Evolutionary conservation across 2,113 vertebrate genomes (phyloP).

Genomic region (Phainopepla nitens): DNA sequence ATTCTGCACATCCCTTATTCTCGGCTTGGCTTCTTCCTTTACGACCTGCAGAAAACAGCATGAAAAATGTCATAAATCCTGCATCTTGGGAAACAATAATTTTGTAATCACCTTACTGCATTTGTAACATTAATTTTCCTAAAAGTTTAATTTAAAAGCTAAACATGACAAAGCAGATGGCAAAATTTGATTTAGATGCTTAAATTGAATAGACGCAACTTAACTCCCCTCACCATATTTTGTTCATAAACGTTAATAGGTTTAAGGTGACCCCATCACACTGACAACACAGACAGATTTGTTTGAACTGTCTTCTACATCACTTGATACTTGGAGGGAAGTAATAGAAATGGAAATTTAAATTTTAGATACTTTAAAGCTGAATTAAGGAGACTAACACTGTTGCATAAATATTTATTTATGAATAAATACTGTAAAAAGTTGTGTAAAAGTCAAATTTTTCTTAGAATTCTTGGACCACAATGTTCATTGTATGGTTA

Average conservation of each 20-base stretch:
- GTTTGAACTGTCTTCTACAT: background rate
- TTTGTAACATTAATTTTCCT: background rate
- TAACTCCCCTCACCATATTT: background rate
- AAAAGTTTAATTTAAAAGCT: slow-evolving; percentile 15
- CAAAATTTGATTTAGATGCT: background rate
- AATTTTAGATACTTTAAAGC: background rate
- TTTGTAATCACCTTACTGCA: background rate
- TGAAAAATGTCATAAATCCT: background rate
- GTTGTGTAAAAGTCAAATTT: background rate
- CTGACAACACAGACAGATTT: background rate
- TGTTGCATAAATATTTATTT: background rate
- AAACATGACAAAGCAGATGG: background rate
- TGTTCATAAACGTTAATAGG: background rate
- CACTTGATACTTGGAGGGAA: background rate
- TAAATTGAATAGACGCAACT: background rate
- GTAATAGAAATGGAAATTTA: background rate
- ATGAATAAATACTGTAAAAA: background rate
- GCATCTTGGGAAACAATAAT: background rate
- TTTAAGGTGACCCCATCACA: background rate
- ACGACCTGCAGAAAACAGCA: background rate
- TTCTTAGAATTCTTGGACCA: background rate
- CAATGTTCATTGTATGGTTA: background rate
- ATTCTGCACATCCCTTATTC: background rate
- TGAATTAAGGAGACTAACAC: background rate
- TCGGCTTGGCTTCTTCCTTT: background rate